Base-by-base conservation (phyloP, 2,888 invertebrate genomes). In the Synanthedon tipuliformis region DNA sequence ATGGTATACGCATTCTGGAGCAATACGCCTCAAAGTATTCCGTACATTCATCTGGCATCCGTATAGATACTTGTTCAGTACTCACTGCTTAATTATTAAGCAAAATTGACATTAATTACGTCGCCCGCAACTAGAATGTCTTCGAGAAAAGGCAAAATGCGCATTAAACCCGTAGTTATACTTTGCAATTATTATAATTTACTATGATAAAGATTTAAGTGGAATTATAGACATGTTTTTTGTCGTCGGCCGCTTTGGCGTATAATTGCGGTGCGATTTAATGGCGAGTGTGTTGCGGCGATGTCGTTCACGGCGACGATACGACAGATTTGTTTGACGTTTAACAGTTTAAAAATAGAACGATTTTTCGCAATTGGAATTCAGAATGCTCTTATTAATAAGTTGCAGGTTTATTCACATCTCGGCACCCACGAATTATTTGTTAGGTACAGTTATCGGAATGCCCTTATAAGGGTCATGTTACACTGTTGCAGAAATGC, bases 21-120 rank as follows among this genome's bases (percentile, higher is more conserved):
- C 45, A 12, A n/a, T 45, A 45, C 7, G 10, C 45, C 13, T 15
- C 15, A n/a, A 41, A 45, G 45, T 8, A 45, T 45, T 13, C n/a
- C 45, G 45, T 15, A 13, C 15, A n/a, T 45, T 45, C 15, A 15
- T 45, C 45, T 15, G 45, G 12, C 15, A n/a, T 45, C n/a, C 45
- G 50, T 51, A 59, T 52, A 59, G 56, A 58, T 68, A 61, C 66
- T 59, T 60, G 65, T 61, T 64, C 61, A 55, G 68, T 71, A 81
- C 13, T 45, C 45, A 45, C 45, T 15, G 15, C 12, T 45, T 45
- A 45, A 84, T 84, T 83, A 83, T 45, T 79, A 80, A 79, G 79
- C 74, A 77, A 81, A 81, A 84, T 83, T 82, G 82, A 79, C 82
- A 83, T 75, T 81, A 83, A 85, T 85, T 85, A 69, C 68, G 59